These are phyloP conservation scores for Elephantulus edwardii DNA, from an alignment of 2,113 vertebrate species.

Conservation along the genomic window DNA sequence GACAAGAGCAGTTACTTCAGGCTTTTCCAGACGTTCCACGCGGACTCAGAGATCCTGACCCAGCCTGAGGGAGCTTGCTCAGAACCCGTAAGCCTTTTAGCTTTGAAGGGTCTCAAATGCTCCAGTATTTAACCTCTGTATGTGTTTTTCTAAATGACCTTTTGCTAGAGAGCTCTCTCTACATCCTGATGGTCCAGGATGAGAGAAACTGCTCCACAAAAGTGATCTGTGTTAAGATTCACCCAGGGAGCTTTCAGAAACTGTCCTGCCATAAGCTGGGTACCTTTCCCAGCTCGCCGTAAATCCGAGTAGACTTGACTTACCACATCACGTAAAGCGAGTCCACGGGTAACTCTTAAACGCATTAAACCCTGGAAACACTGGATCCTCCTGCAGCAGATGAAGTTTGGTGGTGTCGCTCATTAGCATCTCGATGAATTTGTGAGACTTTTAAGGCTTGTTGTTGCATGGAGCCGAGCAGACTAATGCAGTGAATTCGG, in stretches of 20 bases:
- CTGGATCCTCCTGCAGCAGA: slow-evolving; percentile 67
- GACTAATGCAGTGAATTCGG: slow-evolving; percentile 79
- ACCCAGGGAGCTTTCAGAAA: slow-evolving; percentile 59
- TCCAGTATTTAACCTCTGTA: background rate
- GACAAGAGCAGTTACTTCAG: background rate
- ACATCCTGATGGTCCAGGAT: slow-evolving; percentile 25
- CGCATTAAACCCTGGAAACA: slow-evolving; percentile 72
- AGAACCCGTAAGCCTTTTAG: background rate
- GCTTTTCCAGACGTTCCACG: background rate
- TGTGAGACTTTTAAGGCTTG: slow-evolving; percentile 82
- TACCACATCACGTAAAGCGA: slow-evolving; percentile 67
- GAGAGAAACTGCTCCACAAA: slow-evolving; percentile 48
- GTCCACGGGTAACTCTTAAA: slow-evolving; percentile 66
- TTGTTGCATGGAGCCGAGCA: slow-evolving; percentile 77
- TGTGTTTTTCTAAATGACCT: background rate
- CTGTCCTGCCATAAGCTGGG: slow-evolving; percentile 11
- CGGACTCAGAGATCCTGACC: background rate
- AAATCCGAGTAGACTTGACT: slow-evolving; percentile 74
- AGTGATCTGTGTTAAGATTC: slow-evolving; percentile 54
- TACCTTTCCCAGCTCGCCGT: slow-evolving; percentile 33
- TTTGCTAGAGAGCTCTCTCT: slow-evolving; percentile 39
- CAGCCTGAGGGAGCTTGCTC: background rate
- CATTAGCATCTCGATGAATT: slow-evolving; percentile 83
- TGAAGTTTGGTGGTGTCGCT: slow-evolving; percentile 74
- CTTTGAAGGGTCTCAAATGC: background rate